Evolutionary conservation across 2,113 vertebrate genomes (phyloP).

Genomic region (Pipra filicauda): DNA sequence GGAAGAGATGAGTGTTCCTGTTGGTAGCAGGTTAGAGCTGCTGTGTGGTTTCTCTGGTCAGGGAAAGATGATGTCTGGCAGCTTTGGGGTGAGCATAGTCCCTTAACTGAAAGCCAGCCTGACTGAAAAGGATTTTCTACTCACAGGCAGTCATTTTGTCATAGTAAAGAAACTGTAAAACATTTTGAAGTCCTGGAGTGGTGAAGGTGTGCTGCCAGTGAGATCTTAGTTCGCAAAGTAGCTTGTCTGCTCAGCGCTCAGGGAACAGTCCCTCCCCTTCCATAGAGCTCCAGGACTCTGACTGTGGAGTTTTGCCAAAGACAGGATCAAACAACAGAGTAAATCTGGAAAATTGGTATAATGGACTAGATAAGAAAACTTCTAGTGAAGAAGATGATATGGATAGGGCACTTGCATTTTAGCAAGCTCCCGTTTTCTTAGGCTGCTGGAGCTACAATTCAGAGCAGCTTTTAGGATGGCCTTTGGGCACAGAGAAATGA

Average conservation of each 20-base stretch:
- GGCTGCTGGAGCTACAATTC: neutral
- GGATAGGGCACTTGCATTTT: neutral
- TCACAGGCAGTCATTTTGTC: neutral
- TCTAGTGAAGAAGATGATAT: neutral
- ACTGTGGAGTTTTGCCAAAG: neutral
- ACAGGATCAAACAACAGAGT: neutral
- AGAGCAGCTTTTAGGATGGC: neutral
- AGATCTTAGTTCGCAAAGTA: neutral
- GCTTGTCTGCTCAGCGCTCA: fast-evolving
- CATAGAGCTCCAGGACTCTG: neutral
- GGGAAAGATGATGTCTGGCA: neutral
- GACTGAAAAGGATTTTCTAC: neutral
- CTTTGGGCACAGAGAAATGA: neutral
- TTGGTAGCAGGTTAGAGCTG: neutral
- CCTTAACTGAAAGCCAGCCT: neutral
- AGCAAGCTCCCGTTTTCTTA: neutral
- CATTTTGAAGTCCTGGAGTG: neutral
- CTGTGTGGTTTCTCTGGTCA: fast-evolving
- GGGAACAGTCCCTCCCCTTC: neutral
- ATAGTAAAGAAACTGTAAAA: neutral
- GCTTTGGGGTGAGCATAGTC: neutral
- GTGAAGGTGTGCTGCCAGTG: neutral
- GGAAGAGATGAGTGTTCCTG: neutral
- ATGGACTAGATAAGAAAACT: neutral
- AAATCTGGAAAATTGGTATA: neutral